phyloP scores from a whole-genome alignment of 1,140 invertebrate species.

The Drosophila albomicans region DNA sequence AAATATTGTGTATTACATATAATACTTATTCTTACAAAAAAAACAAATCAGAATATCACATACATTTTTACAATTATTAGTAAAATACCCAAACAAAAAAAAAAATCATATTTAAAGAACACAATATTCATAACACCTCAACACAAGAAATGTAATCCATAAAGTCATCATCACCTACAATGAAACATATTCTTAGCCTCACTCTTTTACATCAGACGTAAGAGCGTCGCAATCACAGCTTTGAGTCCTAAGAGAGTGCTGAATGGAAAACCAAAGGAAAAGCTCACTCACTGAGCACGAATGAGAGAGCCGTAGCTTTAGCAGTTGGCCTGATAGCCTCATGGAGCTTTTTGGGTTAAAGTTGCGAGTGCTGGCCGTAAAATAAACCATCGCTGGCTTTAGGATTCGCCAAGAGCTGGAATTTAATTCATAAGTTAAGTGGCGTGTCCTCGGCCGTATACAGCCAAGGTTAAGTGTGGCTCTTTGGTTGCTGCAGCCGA shows the following conservation, averaged over 20 bases:
- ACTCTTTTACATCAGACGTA: constrained; percentile 3
- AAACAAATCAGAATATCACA: no score
- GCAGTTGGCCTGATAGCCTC: constrained; percentile 13
- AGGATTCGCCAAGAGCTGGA: constrained; percentile 64
- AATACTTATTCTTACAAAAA: no score
- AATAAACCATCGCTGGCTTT: constrained; percentile 34
- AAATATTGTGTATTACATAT: no score
- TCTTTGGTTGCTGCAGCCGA: constrained; percentile 28
- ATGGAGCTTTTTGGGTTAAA: constrained; percentile 63
- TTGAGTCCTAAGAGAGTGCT: constrained; percentile 46
- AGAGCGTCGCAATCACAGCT: constrained; percentile 7
- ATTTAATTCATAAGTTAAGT: constrained; percentile 81
- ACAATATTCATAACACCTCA: no score
- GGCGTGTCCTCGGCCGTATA: constrained; percentile 75
- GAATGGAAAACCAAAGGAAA: constrained; percentile 55
- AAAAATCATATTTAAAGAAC: no score
- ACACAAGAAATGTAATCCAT: neutral
- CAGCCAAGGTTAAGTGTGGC: constrained; percentile 78
- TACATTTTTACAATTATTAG: no score
- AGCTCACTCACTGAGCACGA: constrained; percentile 25
- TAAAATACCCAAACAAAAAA: no score
- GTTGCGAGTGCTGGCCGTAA: constrained; percentile 47
- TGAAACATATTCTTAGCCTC: neutral
- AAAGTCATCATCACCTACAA: neutral
- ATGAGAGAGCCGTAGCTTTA: neutral